Percentiles rank a stretch among this genome's conserved stretches.
Evolutionary conservation across 2,888 invertebrate genomes (phyloP).

Genomic region (Tipula vernalis): DNA sequence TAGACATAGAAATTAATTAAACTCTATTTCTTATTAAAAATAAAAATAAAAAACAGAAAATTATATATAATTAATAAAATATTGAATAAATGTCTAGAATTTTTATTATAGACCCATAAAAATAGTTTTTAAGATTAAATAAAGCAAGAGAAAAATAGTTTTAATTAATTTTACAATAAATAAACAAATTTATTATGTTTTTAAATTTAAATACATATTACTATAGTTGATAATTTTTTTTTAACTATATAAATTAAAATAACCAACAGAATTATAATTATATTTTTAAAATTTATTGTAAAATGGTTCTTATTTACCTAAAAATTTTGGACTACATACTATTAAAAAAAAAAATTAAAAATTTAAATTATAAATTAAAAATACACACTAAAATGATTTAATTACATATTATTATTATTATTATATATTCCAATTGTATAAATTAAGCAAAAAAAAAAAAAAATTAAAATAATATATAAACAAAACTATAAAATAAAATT

Average conservation of each 20-base stretch:
- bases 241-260: neutral
- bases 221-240: neutral
- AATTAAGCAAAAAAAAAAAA: neutral
- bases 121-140: neutral
- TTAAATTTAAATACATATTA: neutral
- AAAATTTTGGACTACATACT: neutral
- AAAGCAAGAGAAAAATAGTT: neutral
- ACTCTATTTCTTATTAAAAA: neutral
- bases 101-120: neutral
- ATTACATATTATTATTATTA: neutral
- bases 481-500: neutral
- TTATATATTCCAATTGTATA: constrained; percentile 4
- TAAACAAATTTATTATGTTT: neutral
- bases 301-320: neutral
- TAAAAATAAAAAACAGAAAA: neutral
- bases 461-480: neutral
- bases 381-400: neutral
- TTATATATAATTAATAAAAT: neutral
- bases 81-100: neutral
- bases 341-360: neutral
- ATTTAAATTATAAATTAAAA: neutral
- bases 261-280: neutral
- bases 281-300: neutral
- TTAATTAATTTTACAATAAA: neutral
- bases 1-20: neutral